Base-by-base conservation (phyloP, 2,113 vertebrate genomes). In the Myrmecobius fasciatus region DNA sequence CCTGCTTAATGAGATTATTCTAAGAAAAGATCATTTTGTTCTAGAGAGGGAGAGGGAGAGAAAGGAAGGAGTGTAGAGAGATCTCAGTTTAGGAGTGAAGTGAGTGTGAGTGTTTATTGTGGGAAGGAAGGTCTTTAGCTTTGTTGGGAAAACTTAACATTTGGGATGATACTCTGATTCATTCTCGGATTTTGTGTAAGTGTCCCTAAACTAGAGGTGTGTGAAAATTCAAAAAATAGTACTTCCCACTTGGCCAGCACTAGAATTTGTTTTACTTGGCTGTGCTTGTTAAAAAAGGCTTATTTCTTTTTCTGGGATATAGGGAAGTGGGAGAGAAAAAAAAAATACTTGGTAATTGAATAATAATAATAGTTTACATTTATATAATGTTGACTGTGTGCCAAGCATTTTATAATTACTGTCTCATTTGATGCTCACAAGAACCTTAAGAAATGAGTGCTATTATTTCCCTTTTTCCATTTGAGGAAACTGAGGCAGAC, bases 111-210 rank as follows among this genome's bases (percentile, higher is more conserved):
- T 56, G 25, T 28, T 25, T 26, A 20, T 53, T 46, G 10, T 8
- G 25, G 67, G 91, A 9, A 26, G 47, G 0, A 20, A 47, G 48
- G n/a, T n/a, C 28, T 48, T 22, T 91, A 56, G 47, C 90, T 88
- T 83, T 49, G 28, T 75, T 83, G 22, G 22, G 90, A 48, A 96
- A 56, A 25, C 52, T 67, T 94, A 43, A 60, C 53, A 92, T 96
- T 95, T 95, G 43, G 28, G 47, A 88, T 95, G 26, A 89, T 8
- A 67, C 49, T 90, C 46, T 91, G 51, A 53, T 88, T 92, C 28
- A 51, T 91, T 91, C 95, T 95, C 91, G 90, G 60, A 48, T 91
- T 75, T 93, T 93, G 20, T 49, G 24, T 25, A 93, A 51, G 10
- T 89, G 20, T 75, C 94, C 11, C 56, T n/a, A 90, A 43, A 10